These are phyloP conservation scores for Sphecodes monilicornis DNA, from an alignment of 2,888 invertebrate species.

Conservation along the genomic window DNA sequence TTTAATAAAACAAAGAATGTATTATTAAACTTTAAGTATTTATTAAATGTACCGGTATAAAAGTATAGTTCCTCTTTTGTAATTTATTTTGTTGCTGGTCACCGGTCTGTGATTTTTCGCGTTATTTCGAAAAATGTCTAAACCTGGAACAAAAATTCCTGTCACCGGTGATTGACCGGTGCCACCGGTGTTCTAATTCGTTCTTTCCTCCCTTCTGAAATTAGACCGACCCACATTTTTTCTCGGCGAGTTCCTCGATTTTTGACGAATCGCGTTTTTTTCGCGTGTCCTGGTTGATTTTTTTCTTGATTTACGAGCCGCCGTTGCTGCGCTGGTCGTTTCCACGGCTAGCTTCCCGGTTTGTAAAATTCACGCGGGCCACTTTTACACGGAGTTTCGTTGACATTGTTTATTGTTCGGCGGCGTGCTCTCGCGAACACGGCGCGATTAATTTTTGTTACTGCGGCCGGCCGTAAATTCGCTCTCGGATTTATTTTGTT, in stretches of 20 bases:
- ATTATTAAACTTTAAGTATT: not conserved
- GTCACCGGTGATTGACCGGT: not conserved
- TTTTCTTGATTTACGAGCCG: conserved; percentile 40
- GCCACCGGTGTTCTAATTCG: not conserved
- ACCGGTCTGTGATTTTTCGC: not conserved
- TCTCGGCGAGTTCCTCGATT: not conserved
- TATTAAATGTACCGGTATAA: not conserved
- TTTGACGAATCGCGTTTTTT: conserved; percentile 3
- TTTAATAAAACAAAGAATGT: not conserved
- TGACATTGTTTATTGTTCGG: conserved; percentile 61
- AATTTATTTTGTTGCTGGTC: not conserved
- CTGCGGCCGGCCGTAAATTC: conserved; percentile 41
- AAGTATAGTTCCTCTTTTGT: not conserved
- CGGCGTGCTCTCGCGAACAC: conserved; percentile 29
- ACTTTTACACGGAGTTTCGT: conserved; percentile 39
- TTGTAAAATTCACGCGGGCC: conserved; percentile 44
- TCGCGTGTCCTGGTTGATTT: conserved; percentile 3
- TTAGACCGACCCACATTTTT: conserved; percentile 4
- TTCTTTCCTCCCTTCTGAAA: not conserved
- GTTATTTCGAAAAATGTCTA: not conserved
- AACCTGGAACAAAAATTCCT: not conserved
- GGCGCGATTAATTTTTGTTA: conserved; percentile 58
- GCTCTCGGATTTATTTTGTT: conserved; percentile 38
- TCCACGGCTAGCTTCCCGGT: not conserved
- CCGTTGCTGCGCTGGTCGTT: conserved; percentile 22